phyloP scores from a whole-genome alignment of 2,797 vertebrate species.

The Discoglossus pictus region DNA sequence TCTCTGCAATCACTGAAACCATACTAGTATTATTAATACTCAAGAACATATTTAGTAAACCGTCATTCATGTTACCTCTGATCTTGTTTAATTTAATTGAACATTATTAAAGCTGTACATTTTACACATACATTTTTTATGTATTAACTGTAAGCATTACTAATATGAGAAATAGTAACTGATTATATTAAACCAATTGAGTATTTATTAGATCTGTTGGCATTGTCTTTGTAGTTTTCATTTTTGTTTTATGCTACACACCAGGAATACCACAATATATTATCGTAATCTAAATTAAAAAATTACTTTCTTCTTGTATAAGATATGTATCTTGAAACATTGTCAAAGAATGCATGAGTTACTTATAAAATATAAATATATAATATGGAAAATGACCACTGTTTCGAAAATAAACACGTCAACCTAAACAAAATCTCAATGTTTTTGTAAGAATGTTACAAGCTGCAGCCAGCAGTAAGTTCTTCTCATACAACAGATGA shows the following conservation, averaged over 20 bases:
- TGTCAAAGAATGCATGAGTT: too few relatives aligned
- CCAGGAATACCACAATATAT: too few relatives aligned
- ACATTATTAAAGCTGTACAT: constrained; percentile 55
- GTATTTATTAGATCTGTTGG: too few relatives aligned
- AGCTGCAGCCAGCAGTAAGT: not conserved
- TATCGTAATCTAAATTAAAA: too few relatives aligned
- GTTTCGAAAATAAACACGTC: not conserved
- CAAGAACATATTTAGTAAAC: constrained; percentile 57
- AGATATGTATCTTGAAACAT: too few relatives aligned
- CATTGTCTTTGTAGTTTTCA: too few relatives aligned
- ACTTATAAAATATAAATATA: too few relatives aligned
- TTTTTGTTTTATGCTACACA: too few relatives aligned
- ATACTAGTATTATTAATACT: constrained; percentile 57
- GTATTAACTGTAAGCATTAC: constrained; percentile 45
- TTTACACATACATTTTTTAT: constrained; percentile 52
- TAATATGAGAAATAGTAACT: constrained; percentile 33
- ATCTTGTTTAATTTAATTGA: constrained; percentile 55
- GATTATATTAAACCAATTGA: constrained; percentile 31
- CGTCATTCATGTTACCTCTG: constrained; percentile 63
- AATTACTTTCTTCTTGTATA: too few relatives aligned
- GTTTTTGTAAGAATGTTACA: fast-evolving
- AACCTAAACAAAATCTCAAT: not conserved
- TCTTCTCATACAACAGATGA: too few relatives aligned
- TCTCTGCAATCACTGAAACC: constrained; percentile 49
- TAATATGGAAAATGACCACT: not conserved